phyloP scores from a whole-genome alignment of 2,888 invertebrate species.

The Dryadula phaetusa region DNA sequence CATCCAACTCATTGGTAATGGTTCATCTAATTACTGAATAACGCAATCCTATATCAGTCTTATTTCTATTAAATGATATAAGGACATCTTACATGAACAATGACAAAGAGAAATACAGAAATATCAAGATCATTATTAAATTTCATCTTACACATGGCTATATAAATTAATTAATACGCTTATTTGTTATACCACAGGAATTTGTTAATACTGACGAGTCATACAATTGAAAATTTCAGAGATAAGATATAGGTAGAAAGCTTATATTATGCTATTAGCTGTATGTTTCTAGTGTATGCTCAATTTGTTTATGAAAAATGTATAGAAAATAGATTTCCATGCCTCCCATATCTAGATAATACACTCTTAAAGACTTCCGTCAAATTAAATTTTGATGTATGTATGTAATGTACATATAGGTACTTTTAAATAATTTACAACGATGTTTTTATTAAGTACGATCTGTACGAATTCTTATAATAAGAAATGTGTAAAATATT shows the following conservation, averaged over 20 bases:
- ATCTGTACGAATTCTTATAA: too few relatives aligned
- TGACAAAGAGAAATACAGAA: conserved; percentile 55
- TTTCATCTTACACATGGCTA: conserved; percentile 68
- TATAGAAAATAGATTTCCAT: conserved; percentile 9
- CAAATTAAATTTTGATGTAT: neutral
- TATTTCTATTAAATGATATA: conserved; percentile 73
- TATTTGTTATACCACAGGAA: conserved; percentile 73
- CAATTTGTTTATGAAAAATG: neutral
- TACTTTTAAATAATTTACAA: neutral
- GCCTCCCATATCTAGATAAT: neutral
- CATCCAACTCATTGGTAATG: conserved; percentile 38
- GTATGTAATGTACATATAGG: neutral
- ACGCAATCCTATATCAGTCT: conserved; percentile 77
- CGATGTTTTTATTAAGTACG: neutral
- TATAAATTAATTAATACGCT: conserved; percentile 66
- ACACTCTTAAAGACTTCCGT: neutral
- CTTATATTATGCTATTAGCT: too few relatives aligned
- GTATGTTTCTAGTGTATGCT: neutral
- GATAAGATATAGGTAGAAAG: conserved; percentile 70
- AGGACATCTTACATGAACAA: conserved; percentile 37
- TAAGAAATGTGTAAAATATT: neutral
- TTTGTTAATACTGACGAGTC: conserved; percentile 79
- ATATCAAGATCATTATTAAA: conserved; percentile 63
- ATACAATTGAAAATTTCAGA: conserved; percentile 69
- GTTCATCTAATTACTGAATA: conserved; percentile 43